Evolutionary conservation across 2,888 invertebrate species (phyloP), one percentile per base, ranked within the genome.

Genomic region (Mimas tiliae): DNA sequence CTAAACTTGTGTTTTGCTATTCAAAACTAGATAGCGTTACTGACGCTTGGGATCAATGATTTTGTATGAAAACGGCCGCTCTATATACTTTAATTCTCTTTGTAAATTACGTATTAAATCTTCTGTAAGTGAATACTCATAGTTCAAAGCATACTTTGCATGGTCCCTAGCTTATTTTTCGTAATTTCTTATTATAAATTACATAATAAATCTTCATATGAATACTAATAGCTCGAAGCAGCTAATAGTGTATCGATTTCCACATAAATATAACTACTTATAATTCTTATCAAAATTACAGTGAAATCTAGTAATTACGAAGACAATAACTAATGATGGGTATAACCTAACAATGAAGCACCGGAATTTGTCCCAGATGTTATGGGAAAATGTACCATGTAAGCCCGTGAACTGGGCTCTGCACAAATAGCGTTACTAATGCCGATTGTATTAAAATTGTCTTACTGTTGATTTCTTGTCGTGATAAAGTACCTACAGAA

Each of bases 321-420:
- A 69, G 67, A 68, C 66, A 58, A 70, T 65, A 65, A 65, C 68
- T 65, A 65, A 38, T 69, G 68, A 73, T 79, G 79, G 70, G 79
- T 77, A 79, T 70, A 67, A 70, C 69, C 67, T 69, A 70, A 77
- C 78, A 81, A 81, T 79, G 75, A 71, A 63, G 65, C 74, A 75
- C 74, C 72, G 66, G 77, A 79, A 74, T 80, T 77, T 73, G 82
- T 69, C 74, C 81, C 58, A 80, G 69, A 79, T 82, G 69, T 62
- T 70, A 74, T 74, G 79, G 75, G 84, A 85, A 88, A 82, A 75
- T 78, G 68, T 75, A 73, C 70, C 53, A 66, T 58, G 33, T 14
- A 42, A n/a, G n/a, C 52, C 6, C 55, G 38, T 19, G 55, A 38
- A 58, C 38, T 58, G 38, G 16, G 55, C 19, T 38, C 16, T 19